A percentile compares a stretch with the other conserved stretches of the same genome.
These are phyloP conservation scores for Nomia melanderi DNA, from an alignment of 1,140 invertebrate genomes.

Conservation along the genomic window DNA sequence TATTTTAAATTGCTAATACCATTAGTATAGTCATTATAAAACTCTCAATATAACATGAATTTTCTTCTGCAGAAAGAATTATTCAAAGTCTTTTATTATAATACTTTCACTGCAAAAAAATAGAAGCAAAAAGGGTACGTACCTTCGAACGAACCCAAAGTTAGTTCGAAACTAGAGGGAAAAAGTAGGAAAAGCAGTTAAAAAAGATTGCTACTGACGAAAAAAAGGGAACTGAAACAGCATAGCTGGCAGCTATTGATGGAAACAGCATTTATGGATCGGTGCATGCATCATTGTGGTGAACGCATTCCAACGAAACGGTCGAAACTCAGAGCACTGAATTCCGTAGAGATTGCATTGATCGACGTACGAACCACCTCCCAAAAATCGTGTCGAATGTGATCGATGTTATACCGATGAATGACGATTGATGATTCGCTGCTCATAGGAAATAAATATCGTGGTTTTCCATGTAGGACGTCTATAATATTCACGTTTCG, in stretches of 20 bases:
- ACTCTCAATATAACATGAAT: too few relatives aligned
- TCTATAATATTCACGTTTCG: not conserved
- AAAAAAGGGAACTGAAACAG: constrained; percentile 27
- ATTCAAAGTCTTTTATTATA: too few relatives aligned
- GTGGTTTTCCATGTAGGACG: not conserved
- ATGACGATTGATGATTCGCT: constrained; percentile 56
- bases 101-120: too few relatives aligned
- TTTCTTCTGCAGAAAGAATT: too few relatives aligned
- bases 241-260: constrained; percentile 34
- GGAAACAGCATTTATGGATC: constrained; percentile 51
- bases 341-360: constrained; percentile 36
- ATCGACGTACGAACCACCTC: constrained; percentile 10
- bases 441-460: constrained; percentile 39
- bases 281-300: constrained; percentile 44
- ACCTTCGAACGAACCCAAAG: too few relatives aligned
- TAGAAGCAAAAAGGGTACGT: not conserved
- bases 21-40: too few relatives aligned
- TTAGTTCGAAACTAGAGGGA: too few relatives aligned
- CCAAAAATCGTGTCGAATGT: constrained; percentile 47
- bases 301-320: constrained; percentile 41
- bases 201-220: not conserved
- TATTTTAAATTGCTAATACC: too few relatives aligned
- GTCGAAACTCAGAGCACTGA: constrained; percentile 24
- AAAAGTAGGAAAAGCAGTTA: not conserved
- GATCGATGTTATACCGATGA: constrained; percentile 40